Evolutionary conservation across 2,113 vertebrate species (phyloP).

Genomic region (Macrotis lagotis): DNA sequence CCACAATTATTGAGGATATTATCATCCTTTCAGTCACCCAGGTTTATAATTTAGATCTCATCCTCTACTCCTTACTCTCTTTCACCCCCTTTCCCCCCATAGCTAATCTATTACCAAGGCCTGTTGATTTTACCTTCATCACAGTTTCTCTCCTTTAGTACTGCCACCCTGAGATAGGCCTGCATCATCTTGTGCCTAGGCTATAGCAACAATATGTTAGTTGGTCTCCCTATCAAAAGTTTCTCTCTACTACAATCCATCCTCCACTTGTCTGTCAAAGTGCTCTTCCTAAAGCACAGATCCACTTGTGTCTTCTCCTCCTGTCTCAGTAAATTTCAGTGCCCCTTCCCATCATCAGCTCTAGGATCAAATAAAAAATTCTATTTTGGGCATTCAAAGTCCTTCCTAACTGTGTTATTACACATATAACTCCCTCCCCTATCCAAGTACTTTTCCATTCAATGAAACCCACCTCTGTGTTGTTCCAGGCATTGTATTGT

Average conservation of each 20-base stretch:
- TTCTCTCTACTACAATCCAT: not conserved
- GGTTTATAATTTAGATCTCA: not conserved
- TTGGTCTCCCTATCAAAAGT: not conserved
- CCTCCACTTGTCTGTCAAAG: not conserved
- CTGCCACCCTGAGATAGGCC: not conserved
- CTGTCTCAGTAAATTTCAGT: not conserved
- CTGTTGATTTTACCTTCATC: not conserved
- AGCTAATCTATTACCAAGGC: not conserved
- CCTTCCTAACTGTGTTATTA: not conserved
- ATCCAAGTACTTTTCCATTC: not conserved
- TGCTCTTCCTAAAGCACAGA: not conserved
- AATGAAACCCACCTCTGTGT: not conserved
- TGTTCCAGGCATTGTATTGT: not conserved
- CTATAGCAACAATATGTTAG: not conserved
- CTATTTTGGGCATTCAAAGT: not conserved
- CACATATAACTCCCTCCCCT: not conserved
- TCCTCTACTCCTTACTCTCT: not conserved
- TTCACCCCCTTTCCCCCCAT: not conserved
- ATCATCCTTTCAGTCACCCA: not conserved
- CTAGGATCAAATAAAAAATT: not conserved
- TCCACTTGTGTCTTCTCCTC: not conserved
- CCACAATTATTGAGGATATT: not conserved
- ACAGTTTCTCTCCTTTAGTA: not conserved
- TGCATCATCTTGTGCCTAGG: not conserved
- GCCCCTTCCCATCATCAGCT: not conserved